Evolutionary conservation across 2,797 vertebrate genomes (phyloP), one percentile per base, ranked within the genome.

Genomic region (Cetoscarus ocellatus): DNA sequence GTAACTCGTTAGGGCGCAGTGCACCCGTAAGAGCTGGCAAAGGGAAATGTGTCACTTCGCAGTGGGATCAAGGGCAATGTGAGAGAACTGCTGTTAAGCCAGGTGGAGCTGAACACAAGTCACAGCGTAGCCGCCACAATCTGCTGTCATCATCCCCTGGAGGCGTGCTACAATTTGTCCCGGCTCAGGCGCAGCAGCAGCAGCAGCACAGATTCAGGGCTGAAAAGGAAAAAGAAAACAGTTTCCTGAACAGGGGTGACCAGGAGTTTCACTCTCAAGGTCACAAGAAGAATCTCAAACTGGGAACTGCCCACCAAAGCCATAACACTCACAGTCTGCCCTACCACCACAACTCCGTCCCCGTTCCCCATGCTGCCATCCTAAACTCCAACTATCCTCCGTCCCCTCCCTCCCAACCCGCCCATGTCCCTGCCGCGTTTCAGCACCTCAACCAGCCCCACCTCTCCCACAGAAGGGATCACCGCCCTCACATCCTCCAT

Each of bases 221-320:
- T 52, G 88, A 90, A 66, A 94, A 86, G 69, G 92, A 93, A 49
- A 90, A 86, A 49, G 90, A 94, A 61, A 90, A 88, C 58, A 83
- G 78, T 73, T 87, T 84, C 77, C 65, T 64, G 0, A 83, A 77
- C 66, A 87, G 73, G 80, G 43, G 72, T 5, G 73, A 91, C 17
- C 88, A 85, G 39, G 86, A 92, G 53, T 88, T 92, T 77, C 73
- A 89, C 61, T 90, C 86, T 59, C 52, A 91, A 61, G 86, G 86
- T 84, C 87, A 90, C 83, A 95, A 92, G 77, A 93, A 94, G 70
- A 93, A 84, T 79, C 92, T 93, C 91, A 94, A 94, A 92, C 94
- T 94, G 88, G 91, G 94, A 90, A 87, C 92, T 44, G 83, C 87
- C 72, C 90, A 91, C 73, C 93, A 95, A 82, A 87, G 82, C 80